phyloP scores from a whole-genome alignment of 2,888 invertebrate species.

The Sphaerophoria taeniata region DNA sequence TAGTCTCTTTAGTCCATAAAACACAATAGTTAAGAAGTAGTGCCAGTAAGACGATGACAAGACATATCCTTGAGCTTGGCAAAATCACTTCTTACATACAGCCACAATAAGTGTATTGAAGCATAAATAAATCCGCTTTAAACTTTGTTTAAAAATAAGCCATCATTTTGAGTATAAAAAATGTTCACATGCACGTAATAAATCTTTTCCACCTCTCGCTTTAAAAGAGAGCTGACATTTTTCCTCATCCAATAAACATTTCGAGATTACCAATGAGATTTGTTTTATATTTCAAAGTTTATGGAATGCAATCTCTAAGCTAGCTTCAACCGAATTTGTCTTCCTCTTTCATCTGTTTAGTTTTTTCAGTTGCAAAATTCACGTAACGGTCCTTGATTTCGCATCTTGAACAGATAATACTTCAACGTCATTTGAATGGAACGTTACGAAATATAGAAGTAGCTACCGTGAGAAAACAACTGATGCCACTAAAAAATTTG shows the following conservation, averaged over 20 bases:
- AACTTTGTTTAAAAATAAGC: no score
- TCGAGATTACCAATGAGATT: background rate
- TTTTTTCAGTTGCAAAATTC: background rate
- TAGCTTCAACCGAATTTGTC: background rate
- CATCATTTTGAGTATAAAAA: no score
- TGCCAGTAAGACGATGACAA: no score
- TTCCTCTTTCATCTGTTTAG: background rate
- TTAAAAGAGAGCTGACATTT: background rate
- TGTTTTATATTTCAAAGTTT: background rate
- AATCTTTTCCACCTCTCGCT: no score
- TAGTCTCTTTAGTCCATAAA: no score
- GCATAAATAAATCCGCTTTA: no score
- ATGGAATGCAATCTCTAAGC: background rate
- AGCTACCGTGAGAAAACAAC: background rate
- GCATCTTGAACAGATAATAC: conserved; percentile 10
- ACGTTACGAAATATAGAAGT: background rate
- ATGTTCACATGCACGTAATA: no score
- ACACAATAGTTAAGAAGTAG: no score
- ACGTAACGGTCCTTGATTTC: conserved; percentile 1
- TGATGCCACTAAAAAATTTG: conserved; percentile 11
- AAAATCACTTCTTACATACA: no score
- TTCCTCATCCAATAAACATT: background rate
- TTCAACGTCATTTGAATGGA: conserved; percentile 13
- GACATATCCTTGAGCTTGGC: no score
- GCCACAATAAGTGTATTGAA: no score